Evolutionary conservation across 2,888 invertebrate genomes (phyloP).

Genomic region (Hyalella azteca): DNA sequence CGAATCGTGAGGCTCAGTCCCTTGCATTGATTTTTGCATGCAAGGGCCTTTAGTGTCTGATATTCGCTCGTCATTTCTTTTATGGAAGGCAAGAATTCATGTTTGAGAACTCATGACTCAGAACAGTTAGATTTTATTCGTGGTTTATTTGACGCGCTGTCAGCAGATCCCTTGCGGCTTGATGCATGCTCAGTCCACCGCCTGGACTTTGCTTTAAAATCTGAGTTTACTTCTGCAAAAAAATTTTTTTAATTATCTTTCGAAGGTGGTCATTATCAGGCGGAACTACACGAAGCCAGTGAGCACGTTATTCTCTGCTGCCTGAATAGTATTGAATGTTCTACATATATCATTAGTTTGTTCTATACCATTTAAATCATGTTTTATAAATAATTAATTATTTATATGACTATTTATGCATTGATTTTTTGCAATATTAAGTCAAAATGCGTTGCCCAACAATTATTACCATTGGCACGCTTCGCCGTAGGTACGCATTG

Average conservation of each 20-base stretch:
- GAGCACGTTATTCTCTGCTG: not conserved
- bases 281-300: no score
- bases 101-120: no score
- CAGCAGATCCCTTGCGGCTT: not conserved
- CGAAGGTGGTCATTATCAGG: not conserved
- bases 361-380: not conserved
- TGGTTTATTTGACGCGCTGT: no score
- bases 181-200: not conserved
- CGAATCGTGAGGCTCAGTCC: no score
- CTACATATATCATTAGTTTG: not conserved
- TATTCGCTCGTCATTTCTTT: no score
- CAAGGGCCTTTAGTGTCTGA: no score
- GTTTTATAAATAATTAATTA: not conserved
- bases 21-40: no score
- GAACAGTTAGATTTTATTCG: no score
- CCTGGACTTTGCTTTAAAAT: not conserved
- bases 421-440: not conserved
- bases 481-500: not conserved
- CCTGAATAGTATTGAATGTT: not conserved
- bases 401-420: not conserved
- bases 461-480: not conserved
- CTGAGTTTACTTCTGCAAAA: not conserved
- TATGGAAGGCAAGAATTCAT: no score
- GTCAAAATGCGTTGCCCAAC: not conserved
- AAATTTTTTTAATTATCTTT: not conserved